A percentile compares a stretch with the other conserved stretches of the same genome.
phyloP scores from a whole-genome alignment of 2,113 vertebrate genomes.

The Crotalus horridus region DNA sequence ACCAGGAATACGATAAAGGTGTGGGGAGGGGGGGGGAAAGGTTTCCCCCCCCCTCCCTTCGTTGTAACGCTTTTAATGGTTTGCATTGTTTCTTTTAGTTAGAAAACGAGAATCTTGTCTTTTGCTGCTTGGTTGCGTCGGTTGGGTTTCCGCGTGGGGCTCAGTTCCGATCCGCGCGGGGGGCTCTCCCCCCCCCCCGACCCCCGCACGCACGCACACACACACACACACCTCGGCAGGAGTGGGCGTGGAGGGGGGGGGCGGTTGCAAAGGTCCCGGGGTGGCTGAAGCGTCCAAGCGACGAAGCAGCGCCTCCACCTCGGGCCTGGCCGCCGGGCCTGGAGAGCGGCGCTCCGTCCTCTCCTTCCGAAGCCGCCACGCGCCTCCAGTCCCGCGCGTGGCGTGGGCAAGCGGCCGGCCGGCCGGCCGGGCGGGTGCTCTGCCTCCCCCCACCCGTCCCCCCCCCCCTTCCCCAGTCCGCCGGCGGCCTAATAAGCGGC shows the following conservation, averaged over 20 bases:
- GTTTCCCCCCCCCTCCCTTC: background rate
- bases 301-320: too few species aligned
- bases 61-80: background rate
- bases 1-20: slow-evolving; percentile 35
- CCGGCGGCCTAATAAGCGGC: slow-evolving; percentile 76
- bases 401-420: background rate
- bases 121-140: background rate
- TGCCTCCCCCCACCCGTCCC: background rate
- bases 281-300: background rate
- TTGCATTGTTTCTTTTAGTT: background rate
- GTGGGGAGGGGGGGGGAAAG: too few species aligned
- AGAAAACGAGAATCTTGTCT: slow-evolving; percentile 45
- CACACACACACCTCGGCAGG: background rate
- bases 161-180: background rate
- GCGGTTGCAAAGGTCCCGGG: background rate
- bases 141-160: background rate
- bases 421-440: background rate
- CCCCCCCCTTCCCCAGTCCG: background rate
- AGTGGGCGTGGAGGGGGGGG: background rate
- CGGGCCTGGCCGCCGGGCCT: background rate
- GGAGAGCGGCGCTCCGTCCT: background rate
- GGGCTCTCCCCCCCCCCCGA: background rate
- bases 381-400: background rate
- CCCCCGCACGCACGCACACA: background rate
- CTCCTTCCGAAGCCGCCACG: background rate